These are phyloP conservation scores for Theristicus caerulescens DNA, from an alignment of 2,113 vertebrate genomes.

Conservation along the genomic window DNA sequence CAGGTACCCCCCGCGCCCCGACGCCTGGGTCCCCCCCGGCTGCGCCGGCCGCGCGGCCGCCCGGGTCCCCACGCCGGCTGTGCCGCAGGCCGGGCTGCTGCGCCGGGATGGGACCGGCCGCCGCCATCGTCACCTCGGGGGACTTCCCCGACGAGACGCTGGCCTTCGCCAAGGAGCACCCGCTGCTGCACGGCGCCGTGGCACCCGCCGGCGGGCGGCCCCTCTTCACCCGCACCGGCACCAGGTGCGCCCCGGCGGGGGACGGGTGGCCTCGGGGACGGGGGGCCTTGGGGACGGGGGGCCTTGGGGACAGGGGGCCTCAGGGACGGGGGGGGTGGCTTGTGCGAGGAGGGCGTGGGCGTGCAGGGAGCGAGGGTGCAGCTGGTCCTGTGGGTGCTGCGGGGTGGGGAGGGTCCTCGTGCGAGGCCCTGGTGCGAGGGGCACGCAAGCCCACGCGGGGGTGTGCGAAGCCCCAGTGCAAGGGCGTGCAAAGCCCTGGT, in stretches of 20 bases:
- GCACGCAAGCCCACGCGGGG: too few relatives aligned
- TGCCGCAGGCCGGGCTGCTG: constrained; percentile 87
- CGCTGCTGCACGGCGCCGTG: constrained; percentile 88
- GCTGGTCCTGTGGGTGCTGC: not conserved
- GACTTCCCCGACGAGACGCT: constrained; percentile 91
- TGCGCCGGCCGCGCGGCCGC: too few relatives aligned
- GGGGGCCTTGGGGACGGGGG: not conserved
- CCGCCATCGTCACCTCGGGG: constrained; percentile 79
- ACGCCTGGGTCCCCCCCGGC: accelerated
- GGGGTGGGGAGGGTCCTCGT: accelerated
- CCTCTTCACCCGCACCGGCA: constrained; percentile 89
- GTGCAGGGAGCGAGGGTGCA: too few relatives aligned
- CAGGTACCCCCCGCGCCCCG: constrained; percentile 64
- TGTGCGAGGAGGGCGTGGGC: accelerated
- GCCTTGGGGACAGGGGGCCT: not conserved
- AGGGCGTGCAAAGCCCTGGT: too few relatives aligned
- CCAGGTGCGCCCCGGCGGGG: not conserved
- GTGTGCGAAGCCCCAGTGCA: too few relatives aligned
- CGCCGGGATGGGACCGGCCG: constrained; percentile 81
- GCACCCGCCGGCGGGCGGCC: constrained; percentile 82
- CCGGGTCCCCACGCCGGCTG: accelerated
- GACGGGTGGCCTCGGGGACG: not conserved
- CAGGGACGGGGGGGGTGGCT: not conserved
- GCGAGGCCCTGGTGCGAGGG: not conserved
- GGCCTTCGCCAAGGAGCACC: constrained; percentile 93